Evolutionary conservation across 2,797 vertebrate species (phyloP).

Genomic region (Sylvia borin): DNA sequence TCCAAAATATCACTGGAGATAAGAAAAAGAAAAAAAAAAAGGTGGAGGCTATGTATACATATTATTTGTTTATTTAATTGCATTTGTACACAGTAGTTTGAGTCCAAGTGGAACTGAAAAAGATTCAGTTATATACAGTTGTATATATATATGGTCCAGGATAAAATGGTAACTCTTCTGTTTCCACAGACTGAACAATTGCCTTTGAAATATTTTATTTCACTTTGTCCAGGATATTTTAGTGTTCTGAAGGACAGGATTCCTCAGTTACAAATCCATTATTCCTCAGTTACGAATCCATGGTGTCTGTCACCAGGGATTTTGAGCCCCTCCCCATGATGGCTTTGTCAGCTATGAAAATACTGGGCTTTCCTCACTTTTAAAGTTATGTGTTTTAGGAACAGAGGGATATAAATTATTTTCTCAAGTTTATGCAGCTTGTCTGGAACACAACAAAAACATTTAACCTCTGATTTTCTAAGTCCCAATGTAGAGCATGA

Average conservation of each 20-base stretch:
- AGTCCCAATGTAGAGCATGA: neutral
- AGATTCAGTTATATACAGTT: neutral
- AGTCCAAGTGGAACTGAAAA: neutral
- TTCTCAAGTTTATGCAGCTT: neutral
- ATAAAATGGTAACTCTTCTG: neutral
- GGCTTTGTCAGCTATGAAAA: neutral
- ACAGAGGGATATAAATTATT: neutral
- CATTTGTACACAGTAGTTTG: neutral
- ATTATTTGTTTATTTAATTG: neutral
- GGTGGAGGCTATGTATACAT: neutral
- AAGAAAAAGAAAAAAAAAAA: neutral
- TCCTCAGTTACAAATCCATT: neutral
- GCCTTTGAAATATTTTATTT: neutral
- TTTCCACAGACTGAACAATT: neutral
- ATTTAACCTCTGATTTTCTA: conserved; percentile 1
- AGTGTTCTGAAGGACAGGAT: neutral
- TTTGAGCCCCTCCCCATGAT: neutral
- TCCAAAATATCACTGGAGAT: neutral
- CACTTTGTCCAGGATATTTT: neutral
- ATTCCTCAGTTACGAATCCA: neutral
- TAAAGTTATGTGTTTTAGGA: neutral
- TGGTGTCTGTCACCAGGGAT: neutral
- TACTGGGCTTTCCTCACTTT: neutral
- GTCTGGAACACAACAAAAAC: neutral
- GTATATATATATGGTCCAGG: neutral